Conservation (phyloP, 2,888 invertebrate genomes). For the Troides helena region DNA sequence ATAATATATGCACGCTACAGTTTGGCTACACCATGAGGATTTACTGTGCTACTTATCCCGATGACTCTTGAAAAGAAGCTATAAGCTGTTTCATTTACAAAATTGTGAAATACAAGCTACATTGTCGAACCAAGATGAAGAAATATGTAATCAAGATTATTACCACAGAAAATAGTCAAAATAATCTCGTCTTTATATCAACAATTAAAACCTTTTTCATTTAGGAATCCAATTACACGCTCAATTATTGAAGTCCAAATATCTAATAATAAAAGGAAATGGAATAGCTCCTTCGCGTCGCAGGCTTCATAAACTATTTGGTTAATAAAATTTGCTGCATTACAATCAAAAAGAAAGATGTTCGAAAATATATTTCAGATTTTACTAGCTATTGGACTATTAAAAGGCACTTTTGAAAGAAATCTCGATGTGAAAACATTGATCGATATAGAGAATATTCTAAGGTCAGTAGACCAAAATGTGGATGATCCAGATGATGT, state of each 20-base stretch:
- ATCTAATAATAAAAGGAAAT: conserved; percentile 5
- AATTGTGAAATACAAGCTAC: too few species aligned
- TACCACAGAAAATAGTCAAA: too few species aligned
- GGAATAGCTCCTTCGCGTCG: not conserved
- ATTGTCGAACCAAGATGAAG: too few species aligned
- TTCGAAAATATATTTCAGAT: conserved; percentile 6
- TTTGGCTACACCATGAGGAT: too few species aligned
- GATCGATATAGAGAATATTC: conserved; percentile 12
- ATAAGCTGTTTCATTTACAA: too few species aligned
- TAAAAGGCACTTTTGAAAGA: conserved; percentile 6
- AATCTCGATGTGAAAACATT: not conserved
- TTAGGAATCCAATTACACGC: conserved; percentile 31
- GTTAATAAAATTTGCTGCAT: not conserved
- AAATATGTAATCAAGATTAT: too few species aligned
- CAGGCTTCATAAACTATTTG: too few species aligned
- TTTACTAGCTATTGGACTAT: conserved; percentile 1
- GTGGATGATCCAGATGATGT: not conserved
- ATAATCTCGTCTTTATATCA: too few species aligned
- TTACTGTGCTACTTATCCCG: too few species aligned
- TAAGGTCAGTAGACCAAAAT: conserved; percentile 9
- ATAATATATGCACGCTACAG: too few species aligned
- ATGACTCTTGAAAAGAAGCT: too few species aligned
- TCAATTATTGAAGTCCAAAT: conserved; percentile 6
- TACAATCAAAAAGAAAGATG: conserved; percentile 19
- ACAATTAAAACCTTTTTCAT: too few species aligned